A percentile compares a stretch with the other conserved stretches of the same genome.
Evolutionary conservation across 2,888 invertebrate species (phyloP).

Genomic region (Apotomis betuletana): DNA sequence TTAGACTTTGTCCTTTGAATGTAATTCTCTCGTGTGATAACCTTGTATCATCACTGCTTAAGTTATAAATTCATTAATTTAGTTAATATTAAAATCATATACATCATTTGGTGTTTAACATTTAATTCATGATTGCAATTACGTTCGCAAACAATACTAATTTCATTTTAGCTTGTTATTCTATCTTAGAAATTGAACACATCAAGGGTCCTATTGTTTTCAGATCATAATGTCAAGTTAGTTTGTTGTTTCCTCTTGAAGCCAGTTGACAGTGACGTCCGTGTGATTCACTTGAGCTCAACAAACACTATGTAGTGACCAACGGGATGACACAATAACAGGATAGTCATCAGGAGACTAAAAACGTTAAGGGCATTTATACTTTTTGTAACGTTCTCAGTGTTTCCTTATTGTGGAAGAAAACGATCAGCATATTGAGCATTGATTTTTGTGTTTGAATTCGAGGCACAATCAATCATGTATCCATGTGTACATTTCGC

Average conservation of each 20-base stretch:
- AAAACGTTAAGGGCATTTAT: not conserved
- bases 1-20: no score
- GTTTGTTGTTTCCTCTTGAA: slow-evolving; percentile 30
- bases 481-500: no score
- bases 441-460: not conserved
- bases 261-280: slow-evolving; percentile 12
- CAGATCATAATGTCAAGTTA: slow-evolving; percentile 11
- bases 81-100: no score
- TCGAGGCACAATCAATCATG: no score
- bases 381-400: not conserved
- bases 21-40: no score
- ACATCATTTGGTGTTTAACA: not conserved
- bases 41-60: no score
- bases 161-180: not conserved
- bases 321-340: slow-evolving; percentile 9
- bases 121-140: not conserved
- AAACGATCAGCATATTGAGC: not conserved
- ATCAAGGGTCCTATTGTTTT: slow-evolving; percentile 3
- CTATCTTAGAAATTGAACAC: not conserved
- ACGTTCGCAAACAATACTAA: not conserved
- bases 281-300: slow-evolving; percentile 11
- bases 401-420: slow-evolving; percentile 7
- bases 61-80: no score
- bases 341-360: slow-evolving; percentile 8
- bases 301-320: slow-evolving; percentile 2